Evolutionary conservation across 2,888 invertebrate species (phyloP).

Genomic region (Agelastica alni): DNA sequence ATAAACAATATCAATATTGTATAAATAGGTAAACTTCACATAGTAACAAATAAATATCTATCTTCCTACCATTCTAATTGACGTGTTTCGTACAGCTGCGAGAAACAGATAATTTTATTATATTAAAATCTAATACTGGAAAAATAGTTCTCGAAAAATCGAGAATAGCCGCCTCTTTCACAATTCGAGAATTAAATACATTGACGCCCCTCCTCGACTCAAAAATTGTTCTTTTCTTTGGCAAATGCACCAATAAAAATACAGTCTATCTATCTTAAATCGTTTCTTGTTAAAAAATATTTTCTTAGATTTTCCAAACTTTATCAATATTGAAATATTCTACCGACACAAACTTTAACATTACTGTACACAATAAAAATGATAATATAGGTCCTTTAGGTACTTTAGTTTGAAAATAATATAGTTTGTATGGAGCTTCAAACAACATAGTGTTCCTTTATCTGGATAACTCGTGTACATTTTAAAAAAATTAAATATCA

Average conservation of each 20-base stretch:
- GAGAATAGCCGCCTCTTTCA: constrained; percentile 9
- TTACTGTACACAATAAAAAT: too few relatives aligned
- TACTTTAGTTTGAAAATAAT: too few relatives aligned
- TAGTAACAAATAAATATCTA: constrained; percentile 29
- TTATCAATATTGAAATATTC: too few relatives aligned
- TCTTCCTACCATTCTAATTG: constrained; percentile 25
- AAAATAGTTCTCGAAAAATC: constrained; percentile 12
- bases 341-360: too few relatives aligned
- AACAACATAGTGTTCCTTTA: too few relatives aligned
- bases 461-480: too few relatives aligned
- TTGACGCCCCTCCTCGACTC: neutral
- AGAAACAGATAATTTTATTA: constrained; percentile 1
- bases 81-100: constrained; percentile 21
- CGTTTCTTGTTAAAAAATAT: too few relatives aligned
- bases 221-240: constrained; percentile 13
- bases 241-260: constrained; percentile 13
- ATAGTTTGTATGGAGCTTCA: too few relatives aligned
- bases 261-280: too few relatives aligned
- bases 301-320: too few relatives aligned
- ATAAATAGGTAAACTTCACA: constrained; percentile 25
- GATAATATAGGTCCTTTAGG: too few relatives aligned
- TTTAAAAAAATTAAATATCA: too few relatives aligned
- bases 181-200: constrained; percentile 19
- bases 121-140: constrained; percentile 15
- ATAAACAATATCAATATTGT: constrained; percentile 23